Evolutionary conservation across 2,797 vertebrate genomes (phyloP).

Genomic region (Halcyon chelicuti): DNA sequence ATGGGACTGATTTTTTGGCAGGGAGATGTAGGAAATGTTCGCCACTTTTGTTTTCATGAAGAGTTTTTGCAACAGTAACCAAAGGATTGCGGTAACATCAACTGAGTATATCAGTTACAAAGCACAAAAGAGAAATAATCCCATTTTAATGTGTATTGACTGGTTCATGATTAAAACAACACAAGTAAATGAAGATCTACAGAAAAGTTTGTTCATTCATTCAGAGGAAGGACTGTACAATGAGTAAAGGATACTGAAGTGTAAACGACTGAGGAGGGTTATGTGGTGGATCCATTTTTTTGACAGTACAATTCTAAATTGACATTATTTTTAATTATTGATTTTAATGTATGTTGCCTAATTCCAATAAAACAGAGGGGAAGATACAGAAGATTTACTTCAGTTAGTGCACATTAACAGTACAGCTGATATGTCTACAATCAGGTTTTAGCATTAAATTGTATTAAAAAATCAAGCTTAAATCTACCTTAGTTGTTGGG

Average conservation of each 20-base stretch:
- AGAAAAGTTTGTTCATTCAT: not conserved
- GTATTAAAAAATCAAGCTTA: not conserved
- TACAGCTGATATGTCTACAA: not conserved
- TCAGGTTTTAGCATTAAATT: not conserved
- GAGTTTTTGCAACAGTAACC: not conserved
- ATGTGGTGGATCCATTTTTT: not conserved
- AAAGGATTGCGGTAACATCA: not conserved
- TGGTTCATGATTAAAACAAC: not conserved
- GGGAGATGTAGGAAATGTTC: not conserved
- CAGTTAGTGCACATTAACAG: not conserved
- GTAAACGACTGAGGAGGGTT: not conserved
- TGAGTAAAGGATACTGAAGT: not conserved
- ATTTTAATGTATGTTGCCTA: not conserved
- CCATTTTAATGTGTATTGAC: not conserved
- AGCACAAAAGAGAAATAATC: not conserved
- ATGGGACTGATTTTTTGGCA: accelerated
- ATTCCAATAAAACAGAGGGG: not conserved
- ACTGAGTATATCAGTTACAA: not conserved
- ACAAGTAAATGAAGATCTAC: not conserved
- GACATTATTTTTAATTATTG: not conserved
- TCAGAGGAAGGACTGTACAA: not conserved
- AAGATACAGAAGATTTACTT: not conserved
- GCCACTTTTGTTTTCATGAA: not conserved
- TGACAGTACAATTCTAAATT: not conserved
- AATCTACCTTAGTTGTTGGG: not conserved